Conservation (phyloP, 2,797 vertebrate species). For the Melanotaenia boesemani region DNA sequence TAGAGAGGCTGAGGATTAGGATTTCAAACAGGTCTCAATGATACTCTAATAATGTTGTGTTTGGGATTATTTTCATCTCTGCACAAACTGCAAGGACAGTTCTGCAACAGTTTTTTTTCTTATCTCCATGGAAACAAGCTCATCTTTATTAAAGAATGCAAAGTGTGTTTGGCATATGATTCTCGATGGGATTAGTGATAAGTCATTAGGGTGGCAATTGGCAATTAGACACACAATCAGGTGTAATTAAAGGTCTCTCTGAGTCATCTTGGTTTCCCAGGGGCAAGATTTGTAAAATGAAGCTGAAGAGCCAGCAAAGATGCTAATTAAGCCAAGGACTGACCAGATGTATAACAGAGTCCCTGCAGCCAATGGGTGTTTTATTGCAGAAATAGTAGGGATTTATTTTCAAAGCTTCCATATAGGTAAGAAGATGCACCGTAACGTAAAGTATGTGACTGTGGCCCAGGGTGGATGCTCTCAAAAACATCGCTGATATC, state of each 20-base stretch:
- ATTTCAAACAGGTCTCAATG: constrained; percentile 9
- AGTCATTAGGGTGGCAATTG: constrained; percentile 47
- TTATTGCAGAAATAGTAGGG: constrained; percentile 21
- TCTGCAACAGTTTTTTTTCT: constrained; percentile 15
- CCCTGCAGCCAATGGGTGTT: constrained; percentile 11
- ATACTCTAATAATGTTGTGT: constrained; percentile 14
- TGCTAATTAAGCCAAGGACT: constrained; percentile 17
- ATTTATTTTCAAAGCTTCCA: constrained; percentile 33
- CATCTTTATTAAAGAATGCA: constrained; percentile 40
- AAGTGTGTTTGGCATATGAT: constrained; percentile 37
- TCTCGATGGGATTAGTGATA: constrained; percentile 41
- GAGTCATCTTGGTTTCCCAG: constrained; percentile 31
- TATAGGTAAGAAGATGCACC: constrained; percentile 6
- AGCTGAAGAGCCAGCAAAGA: constrained; percentile 18
- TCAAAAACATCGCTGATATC: constrained; percentile 17
- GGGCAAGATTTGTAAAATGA: constrained; percentile 27
- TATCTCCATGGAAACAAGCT: constrained; percentile 44
- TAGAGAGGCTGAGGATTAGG: neutral
- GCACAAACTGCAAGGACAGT: constrained; percentile 8
- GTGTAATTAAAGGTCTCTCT: constrained; percentile 36
- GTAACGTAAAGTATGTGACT: constrained; percentile 8
- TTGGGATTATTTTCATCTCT: constrained; percentile 34
- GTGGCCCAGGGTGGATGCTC: neutral
- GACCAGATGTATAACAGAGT: constrained; percentile 12
- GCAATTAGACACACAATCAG: constrained; percentile 57